phyloP scores from a whole-genome alignment of 2,888 invertebrate genomes.

The Thereva nobilitata region DNA sequence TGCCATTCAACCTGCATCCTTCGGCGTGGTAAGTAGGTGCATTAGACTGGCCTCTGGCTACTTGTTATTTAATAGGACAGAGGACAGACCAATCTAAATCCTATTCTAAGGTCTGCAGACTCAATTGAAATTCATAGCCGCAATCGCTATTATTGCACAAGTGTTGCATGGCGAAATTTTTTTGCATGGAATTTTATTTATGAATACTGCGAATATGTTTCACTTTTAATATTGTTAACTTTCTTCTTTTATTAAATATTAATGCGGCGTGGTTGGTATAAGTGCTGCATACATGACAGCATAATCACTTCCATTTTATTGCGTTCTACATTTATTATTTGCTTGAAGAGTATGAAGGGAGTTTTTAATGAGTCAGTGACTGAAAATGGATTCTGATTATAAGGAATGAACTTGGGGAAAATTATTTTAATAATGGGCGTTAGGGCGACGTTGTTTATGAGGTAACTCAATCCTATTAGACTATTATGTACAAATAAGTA shows the following conservation, averaged over 20 bases:
- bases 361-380: too few relatives aligned
- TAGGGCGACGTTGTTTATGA: too few relatives aligned
- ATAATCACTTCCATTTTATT: too few relatives aligned
- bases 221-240: constrained; percentile 29
- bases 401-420: too few relatives aligned
- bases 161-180: not conserved
- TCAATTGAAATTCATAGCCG: constrained; percentile 18
- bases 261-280: too few relatives aligned
- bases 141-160: constrained; percentile 19
- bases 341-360: too few relatives aligned
- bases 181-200: constrained; percentile 17
- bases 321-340: too few relatives aligned
- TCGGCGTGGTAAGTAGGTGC: constrained; percentile 25
- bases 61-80: constrained; percentile 34
- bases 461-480: too few relatives aligned
- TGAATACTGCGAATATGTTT: constrained; percentile 27
- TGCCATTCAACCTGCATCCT: constrained; percentile 24
- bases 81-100: not conserved
- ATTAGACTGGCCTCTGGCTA: constrained; percentile 9
- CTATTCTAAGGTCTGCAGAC: constrained; percentile 6
- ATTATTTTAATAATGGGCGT: too few relatives aligned
- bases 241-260: constrained; percentile 9
- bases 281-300: too few relatives aligned
- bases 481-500: too few relatives aligned
- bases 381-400: too few relatives aligned